These are phyloP conservation scores for Lepisosteus osseus DNA, from an alignment of 2,113 vertebrate genomes.

Conservation along the genomic window DNA sequence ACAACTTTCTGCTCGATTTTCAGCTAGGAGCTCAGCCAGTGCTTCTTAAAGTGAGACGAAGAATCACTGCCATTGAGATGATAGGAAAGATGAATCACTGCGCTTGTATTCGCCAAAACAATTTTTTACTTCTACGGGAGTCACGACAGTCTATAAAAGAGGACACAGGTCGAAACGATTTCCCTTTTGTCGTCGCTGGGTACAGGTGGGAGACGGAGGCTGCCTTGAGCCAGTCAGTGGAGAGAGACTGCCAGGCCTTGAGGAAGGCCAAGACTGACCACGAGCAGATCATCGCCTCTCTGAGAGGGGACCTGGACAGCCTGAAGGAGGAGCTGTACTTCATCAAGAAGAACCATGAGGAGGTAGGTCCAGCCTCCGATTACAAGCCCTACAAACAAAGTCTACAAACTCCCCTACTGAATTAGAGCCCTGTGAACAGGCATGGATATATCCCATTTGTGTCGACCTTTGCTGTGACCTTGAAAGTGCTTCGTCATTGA, in stretches of 20 bases:
- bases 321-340: conserved; percentile 82
- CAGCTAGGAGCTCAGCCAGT: no score
- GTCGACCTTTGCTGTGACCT: not conserved
- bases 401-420: not conserved
- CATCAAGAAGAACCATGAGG: conserved; percentile 84
- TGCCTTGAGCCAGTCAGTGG: conserved; percentile 77
- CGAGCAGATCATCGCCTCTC: conserved; percentile 71
- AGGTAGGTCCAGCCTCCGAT: conserved; percentile 60
- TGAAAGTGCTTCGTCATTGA: not conserved
- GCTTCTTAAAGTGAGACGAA: no score
- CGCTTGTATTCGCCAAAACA: no score
- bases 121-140: no score
- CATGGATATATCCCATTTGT: not conserved
- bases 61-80: no score
- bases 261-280: conserved; percentile 75
- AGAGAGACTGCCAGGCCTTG: conserved; percentile 79
- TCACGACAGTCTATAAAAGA: no score
- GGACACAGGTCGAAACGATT: not conserved
- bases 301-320: conserved; percentile 81
- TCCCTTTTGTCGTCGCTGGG: not conserved
- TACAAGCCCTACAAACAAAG: conserved; percentile 3
- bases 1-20: no score
- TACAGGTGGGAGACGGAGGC: conserved; percentile 75
- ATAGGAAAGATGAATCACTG: no score
- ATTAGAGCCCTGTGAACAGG: not conserved